phyloP scores from a whole-genome alignment of 2,888 invertebrate species.

The Nomada lathburiana region DNA sequence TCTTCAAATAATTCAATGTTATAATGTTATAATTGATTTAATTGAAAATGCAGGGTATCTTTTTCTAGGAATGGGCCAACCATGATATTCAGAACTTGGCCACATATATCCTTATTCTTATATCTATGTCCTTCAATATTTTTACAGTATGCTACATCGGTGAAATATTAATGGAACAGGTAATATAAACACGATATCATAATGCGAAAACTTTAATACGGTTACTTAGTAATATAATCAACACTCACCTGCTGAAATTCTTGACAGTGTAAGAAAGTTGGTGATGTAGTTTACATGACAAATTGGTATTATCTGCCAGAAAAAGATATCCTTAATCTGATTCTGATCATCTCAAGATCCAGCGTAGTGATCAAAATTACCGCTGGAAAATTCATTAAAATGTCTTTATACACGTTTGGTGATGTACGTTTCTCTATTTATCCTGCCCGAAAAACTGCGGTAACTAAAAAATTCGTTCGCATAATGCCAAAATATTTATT shows the following conservation, averaged over 20 bases:
- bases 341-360: conserved; percentile 71
- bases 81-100: conserved; percentile 35
- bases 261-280: conserved; percentile 72
- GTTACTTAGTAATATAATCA: neutral
- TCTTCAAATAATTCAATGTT: no score
- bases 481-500: no score
- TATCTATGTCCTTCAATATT: conserved; percentile 62
- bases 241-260: conserved; percentile 11
- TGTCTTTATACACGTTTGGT: conserved; percentile 75
- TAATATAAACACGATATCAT: conserved; percentile 28
- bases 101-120: conserved; percentile 48
- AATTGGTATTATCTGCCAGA: conserved; percentile 75
- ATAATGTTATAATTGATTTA: neutral
- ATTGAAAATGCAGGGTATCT: neutral
- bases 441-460: neutral
- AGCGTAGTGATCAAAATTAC: conserved; percentile 71
- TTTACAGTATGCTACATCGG: conserved; percentile 68
- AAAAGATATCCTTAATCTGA: conserved; percentile 67
- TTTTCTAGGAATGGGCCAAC: conserved; percentile 58
- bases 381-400: conserved; percentile 75
- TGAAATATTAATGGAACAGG: conserved; percentile 64
- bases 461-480: no score
- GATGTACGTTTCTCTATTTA: conserved; percentile 66
- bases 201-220: neutral
- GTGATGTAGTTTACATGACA: conserved; percentile 74